Conservation (phyloP, 92 coral and sea anemone genomes). For the Porites rus region DNA sequence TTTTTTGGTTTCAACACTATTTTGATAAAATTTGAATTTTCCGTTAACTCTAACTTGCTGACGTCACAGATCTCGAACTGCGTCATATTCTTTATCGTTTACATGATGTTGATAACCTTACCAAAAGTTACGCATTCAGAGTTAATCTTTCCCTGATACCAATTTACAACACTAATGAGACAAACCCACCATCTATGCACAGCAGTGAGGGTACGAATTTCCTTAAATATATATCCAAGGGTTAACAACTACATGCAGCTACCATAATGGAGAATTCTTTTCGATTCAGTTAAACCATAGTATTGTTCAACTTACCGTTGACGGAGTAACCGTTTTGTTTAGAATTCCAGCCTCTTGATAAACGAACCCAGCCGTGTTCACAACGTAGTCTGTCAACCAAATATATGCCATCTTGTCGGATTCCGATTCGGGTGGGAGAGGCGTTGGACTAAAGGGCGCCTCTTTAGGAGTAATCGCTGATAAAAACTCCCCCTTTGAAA, state of each 20-base stretch:
- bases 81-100: too few relatives aligned
- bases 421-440: conserved; percentile 69
- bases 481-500: conserved; percentile 88
- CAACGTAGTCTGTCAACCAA: conserved; percentile 91
- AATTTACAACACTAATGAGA: too few relatives aligned
- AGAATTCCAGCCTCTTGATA: conserved; percentile 84
- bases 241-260: not conserved
- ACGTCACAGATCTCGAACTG: too few relatives aligned
- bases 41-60: too few relatives aligned
- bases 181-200: too few relatives aligned
- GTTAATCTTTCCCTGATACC: too few relatives aligned
- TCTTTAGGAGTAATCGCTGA: conserved; percentile 89
- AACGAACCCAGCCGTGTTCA: conserved; percentile 92
- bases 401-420: conserved; percentile 81
- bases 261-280: not conserved
- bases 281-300: not conserved
- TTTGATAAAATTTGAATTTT: too few relatives aligned
- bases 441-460: conserved; percentile 84
- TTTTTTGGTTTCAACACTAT: too few relatives aligned
- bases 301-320: conserved; percentile 67
- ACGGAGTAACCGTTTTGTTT: conserved; percentile 78
- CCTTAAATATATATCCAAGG: too few relatives aligned
- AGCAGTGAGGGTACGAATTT: too few relatives aligned
- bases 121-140: too few relatives aligned
- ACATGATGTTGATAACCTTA: too few relatives aligned